phyloP scores from a whole-genome alignment of 2,113 vertebrate genomes.

The Sinocyclocheilus anshuiensis region DNA sequence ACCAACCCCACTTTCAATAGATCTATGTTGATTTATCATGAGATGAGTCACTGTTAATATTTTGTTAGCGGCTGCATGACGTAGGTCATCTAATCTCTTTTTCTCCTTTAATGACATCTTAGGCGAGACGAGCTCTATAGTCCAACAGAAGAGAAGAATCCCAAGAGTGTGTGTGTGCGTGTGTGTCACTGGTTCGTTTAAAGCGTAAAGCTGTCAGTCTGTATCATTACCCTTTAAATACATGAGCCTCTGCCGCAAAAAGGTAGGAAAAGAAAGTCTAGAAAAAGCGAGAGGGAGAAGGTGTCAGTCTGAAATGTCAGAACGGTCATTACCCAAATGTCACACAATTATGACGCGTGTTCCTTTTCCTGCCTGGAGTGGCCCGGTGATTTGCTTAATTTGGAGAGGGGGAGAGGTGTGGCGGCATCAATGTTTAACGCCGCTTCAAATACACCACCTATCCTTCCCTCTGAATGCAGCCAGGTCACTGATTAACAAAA shows the following conservation, averaged over 20 bases:
- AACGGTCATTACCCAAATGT: slow-evolving; percentile 72
- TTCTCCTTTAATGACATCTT: slow-evolving; percentile 20
- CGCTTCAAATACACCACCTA: slow-evolving; percentile 35
- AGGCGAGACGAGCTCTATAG: background rate
- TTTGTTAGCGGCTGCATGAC: background rate
- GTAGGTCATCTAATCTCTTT: slow-evolving; percentile 8
- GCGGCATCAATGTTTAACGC: slow-evolving; percentile 54
- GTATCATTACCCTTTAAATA: slow-evolving; percentile 65
- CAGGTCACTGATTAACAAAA: background rate
- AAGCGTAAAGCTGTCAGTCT: slow-evolving; percentile 64
- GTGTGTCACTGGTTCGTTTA: slow-evolving; percentile 32
- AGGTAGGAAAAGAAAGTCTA: slow-evolving; percentile 46
- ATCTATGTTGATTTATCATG: background rate
- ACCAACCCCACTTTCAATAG: background rate
- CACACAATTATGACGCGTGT: slow-evolving; percentile 65
- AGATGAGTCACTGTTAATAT: background rate
- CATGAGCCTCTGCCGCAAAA: slow-evolving; percentile 43
- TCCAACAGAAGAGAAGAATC: slow-evolving; percentile 27
- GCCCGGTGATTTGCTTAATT: slow-evolving; percentile 61
- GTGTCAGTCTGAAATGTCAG: slow-evolving; percentile 70
- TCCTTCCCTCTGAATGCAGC: slow-evolving; percentile 5
- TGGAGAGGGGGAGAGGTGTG: slow-evolving; percentile 54
- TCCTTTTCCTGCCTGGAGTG: slow-evolving; percentile 60
- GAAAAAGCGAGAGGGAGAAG: slow-evolving; percentile 53
- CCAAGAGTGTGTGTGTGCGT: slow-evolving; percentile 22